Percentiles rank a stretch among this genome's conserved stretches.
Evolutionary conservation across 53 echinoderm and acorn worm species (phyloP).

Genomic region (Holothuria leucospilota): DNA sequence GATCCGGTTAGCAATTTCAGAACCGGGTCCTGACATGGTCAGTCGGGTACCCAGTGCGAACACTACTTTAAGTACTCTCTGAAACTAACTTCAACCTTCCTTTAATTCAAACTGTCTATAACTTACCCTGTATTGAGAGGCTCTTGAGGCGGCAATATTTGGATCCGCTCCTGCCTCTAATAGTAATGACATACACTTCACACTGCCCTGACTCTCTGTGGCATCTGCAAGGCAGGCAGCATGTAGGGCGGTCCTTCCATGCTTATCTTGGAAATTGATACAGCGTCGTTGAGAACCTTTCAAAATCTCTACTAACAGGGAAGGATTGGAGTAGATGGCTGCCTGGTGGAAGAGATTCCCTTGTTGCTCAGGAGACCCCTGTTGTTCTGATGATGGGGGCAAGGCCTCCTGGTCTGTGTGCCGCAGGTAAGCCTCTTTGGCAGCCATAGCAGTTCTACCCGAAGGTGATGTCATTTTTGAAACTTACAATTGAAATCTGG

Average conservation of each 20-base stretch:
- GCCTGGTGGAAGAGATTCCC: constrained; percentile 88
- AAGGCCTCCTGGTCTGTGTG: constrained; percentile 4
- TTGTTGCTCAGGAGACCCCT: constrained; percentile 63
- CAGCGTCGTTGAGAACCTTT: constrained; percentile 83
- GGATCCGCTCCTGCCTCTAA: constrained; percentile 91
- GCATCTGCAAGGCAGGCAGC: constrained; percentile 86
- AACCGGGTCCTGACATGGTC: no score
- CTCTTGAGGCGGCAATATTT: constrained; percentile 63
- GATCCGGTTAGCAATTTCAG: no score
- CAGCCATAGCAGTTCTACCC: constrained; percentile 12
- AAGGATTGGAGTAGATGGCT: constrained; percentile 89
- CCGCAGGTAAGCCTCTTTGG: constrained; percentile 39
- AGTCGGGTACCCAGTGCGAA: no score
- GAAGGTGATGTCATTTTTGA: constrained; percentile 15
- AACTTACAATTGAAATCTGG: no score
- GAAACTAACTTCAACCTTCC: no score
- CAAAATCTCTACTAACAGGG: constrained; percentile 80
- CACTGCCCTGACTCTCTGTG: constrained; percentile 80
- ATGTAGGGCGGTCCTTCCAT: constrained; percentile 92
- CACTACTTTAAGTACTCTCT: no score
- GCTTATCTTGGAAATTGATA: constrained; percentile 85
- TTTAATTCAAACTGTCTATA: no score
- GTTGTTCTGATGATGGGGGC: neutral
- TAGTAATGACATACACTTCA: constrained; percentile 79
- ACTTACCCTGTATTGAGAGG: constrained; percentile 24